Evolutionary conservation across 2,113 vertebrate species (phyloP), one percentile per base, ranked within the genome.

Genomic region (Galbula dea): DNA sequence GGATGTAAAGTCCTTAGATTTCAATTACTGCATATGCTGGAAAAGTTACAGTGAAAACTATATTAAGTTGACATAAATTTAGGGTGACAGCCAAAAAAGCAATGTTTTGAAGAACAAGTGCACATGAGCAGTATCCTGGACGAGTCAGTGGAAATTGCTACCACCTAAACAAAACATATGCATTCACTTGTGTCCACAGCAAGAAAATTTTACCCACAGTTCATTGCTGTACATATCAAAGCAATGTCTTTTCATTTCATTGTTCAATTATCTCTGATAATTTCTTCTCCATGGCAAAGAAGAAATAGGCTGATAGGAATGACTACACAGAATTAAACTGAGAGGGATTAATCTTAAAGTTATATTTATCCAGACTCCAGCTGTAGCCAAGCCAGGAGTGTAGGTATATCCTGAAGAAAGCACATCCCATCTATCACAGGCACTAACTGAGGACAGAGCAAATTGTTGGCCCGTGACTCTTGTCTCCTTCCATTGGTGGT

Each of bases 1-100:
- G 48, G 45, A 49, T 72, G 15, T 22, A 86, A 93, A 87, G 51
- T 78, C 26, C 11, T 96, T 93, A 52, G n/a, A 89, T 94, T 57
- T 78, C 36, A 85, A 41, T 89, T 39, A 57, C 51, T 90, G 45
- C 6, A 7, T 68, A 52, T 63, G 9, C 73, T 75, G 83, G 24
- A 94, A 96, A 87, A 52, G 30, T 55, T 36, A 82, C 30, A 89
- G 69, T 86, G 29, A 73, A 86, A 76, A 36, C 20, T 59, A 49
- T 55, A 85, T 68, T 20, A 71, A 66, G 39, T 77, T 89, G 17
- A 61, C 41, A 69, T 62, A 86, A 85, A 72, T 71, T 58, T 68
- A 92, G 16, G 5, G 12, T 59, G 34, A 36, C n/a, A 76, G 29
- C 16, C 32, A 83, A 83, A 82, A 72, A 79, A 36, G 7, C 8